Base-by-base conservation (phyloP, 1,140 invertebrate genomes). In the Drosophila takahashii region DNA sequence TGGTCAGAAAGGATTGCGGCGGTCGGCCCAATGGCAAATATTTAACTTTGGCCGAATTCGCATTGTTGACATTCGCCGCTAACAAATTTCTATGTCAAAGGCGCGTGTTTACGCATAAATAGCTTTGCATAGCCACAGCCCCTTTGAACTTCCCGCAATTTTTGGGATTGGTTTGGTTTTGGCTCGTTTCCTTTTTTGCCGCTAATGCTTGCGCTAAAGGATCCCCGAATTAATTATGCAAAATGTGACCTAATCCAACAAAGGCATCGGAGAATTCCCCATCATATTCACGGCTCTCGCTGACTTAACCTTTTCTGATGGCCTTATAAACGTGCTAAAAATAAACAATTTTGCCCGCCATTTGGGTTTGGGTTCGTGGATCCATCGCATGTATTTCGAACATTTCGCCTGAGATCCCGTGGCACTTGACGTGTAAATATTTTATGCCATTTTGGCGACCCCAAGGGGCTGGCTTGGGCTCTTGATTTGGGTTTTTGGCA, bases 261-360 rank as follows among this genome's bases (percentile, higher is more conserved):
- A 44, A 41, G 39, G 13, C 50, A 27, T 15, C 18, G 37, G 41
- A 10, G 9, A 53, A 48, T 8, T 22, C 37, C 36, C 53, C 62
- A 58, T 58, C 50, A 70, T 70, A 77, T 79, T 86, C 67, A 73
- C 52, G 79, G 69, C 62, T 34, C 56, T 44, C 51, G 81, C 70
- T 76, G 79, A 75, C 83, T 83, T 86, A 79, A 87, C 83, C 83
- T 79, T 87, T 87, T 66, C 64, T 73, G 75, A 89, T 87, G 84
- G 75, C 75, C 78, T 66, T 87, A 87, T 87, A 86, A 83, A 87
- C 76, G 79, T 77, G 84, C 84, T 84, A 84, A 87, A 89, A 87
- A 89, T 89, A 87, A 87, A 89, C 84, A 89, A 89, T 65, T 60
- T 76, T 53, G 11, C 54, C 64, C 41, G 18, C 52, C 65, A 58